These are phyloP conservation scores for Rugalucina vietnamica DNA, from an alignment of 2,888 invertebrate genomes.

Conservation along the genomic window DNA sequence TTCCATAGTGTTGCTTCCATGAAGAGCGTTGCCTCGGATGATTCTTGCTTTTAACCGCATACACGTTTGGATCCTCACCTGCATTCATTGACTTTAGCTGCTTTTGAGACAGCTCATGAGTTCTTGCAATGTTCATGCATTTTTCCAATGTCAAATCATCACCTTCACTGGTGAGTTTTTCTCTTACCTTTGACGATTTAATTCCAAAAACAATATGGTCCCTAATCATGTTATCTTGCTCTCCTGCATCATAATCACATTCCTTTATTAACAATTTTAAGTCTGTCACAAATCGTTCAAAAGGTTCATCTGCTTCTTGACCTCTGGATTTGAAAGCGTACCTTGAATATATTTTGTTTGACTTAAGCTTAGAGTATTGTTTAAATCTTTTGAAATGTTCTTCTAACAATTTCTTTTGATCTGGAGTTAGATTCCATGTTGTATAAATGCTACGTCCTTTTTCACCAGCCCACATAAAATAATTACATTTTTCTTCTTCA, in stretches of 20 bases:
- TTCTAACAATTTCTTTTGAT: conserved; percentile 38
- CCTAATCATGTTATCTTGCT: background rate
- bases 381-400: conserved; percentile 30
- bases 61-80: no score
- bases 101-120: background rate
- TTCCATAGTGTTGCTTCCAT: no score
- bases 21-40: no score
- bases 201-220: conserved; percentile 5
- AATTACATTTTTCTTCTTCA: conserved; percentile 42
- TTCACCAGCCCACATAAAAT: conserved; percentile 53
- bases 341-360: conserved; percentile 32
- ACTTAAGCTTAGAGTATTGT: conserved; percentile 38
- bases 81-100: no score
- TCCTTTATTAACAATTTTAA: conserved; percentile 40
- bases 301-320: conserved; percentile 29
- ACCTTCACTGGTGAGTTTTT: background rate
- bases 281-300: conserved; percentile 52
- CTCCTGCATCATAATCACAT: conserved; percentile 32
- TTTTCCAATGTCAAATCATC: background rate
- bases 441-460: conserved; percentile 46
- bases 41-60: no score
- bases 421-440: conserved; percentile 39
- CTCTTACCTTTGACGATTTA: background rate
- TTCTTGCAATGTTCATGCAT: background rate
- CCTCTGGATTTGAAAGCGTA: conserved; percentile 28